phyloP scores from a whole-genome alignment of 2,113 vertebrate genomes.

The Microcebus ravelobensis region DNA sequence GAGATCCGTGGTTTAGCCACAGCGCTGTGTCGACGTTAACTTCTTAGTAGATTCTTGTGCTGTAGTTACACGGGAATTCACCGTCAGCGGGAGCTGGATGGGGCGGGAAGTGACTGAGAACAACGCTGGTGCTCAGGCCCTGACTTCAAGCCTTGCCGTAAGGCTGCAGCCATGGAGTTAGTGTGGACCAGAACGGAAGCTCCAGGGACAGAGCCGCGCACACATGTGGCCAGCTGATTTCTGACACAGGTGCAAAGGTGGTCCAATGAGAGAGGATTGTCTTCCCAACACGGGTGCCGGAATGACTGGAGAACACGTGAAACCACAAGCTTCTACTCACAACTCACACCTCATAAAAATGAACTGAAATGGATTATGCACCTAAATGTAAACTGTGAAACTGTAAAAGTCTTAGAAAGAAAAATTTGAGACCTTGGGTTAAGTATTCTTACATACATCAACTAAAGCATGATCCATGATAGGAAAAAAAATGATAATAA shows the following conservation, averaged over 20 bases:
- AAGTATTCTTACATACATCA: neutral
- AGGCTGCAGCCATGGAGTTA: too few relatives aligned
- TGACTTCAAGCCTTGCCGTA: neutral
- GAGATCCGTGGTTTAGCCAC: fast-evolving
- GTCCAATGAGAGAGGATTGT: too few relatives aligned
- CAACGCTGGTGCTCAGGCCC: neutral
- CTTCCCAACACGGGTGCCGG: fast-evolving
- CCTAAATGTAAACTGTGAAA: neutral
- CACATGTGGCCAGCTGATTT: neutral
- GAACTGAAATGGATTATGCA: neutral
- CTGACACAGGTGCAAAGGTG: neutral
- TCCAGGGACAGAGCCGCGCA: neutral
- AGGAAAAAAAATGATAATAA: neutral
- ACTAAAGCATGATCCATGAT: neutral
- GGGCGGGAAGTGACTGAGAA: neutral
- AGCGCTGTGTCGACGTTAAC: fast-evolving
- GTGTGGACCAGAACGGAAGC: neutral
- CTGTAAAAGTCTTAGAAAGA: neutral
- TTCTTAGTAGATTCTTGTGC: fast-evolving
- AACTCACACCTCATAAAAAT: neutral
- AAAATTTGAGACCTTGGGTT: neutral
- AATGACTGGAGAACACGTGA: fast-evolving
- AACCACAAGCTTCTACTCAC: neutral
- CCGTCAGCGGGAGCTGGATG: fast-evolving
- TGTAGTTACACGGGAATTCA: fast-evolving